phyloP scores from a whole-genome alignment of 1,140 invertebrate genomes.

The Nasonia giraulti region DNA sequence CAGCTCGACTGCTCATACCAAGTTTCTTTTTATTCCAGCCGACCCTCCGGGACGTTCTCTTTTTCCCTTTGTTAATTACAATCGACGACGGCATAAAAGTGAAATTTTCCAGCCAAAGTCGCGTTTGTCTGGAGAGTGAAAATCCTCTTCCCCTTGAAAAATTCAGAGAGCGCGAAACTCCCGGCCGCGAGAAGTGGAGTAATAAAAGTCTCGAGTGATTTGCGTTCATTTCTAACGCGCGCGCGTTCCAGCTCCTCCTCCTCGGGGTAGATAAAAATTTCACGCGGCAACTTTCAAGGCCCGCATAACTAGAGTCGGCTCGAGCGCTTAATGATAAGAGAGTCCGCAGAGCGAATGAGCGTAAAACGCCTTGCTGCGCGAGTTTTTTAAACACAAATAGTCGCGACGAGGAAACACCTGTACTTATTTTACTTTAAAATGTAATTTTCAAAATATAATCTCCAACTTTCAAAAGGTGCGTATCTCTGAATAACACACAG shows the following conservation, averaged over 20 bases:
- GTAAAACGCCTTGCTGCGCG: too few species aligned
- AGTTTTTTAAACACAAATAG: too few species aligned
- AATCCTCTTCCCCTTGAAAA: slow-evolving; percentile 1
- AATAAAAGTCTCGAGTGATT: slow-evolving; percentile 41
- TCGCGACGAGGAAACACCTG: too few species aligned
- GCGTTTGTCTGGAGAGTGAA: background rate
- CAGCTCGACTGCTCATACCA: too few species aligned
- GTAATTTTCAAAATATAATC: background rate
- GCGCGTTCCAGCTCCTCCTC: background rate
- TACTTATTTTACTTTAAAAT: too few species aligned
- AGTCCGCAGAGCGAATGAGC: background rate
- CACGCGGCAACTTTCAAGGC: slow-evolving; percentile 10
- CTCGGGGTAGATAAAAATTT: slow-evolving; percentile 31
- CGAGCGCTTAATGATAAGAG: background rate
- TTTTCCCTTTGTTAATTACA: background rate
- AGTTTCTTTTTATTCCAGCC: too few species aligned
- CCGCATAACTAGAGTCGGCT: slow-evolving; percentile 3
- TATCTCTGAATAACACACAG: background rate
- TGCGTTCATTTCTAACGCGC: slow-evolving; percentile 4
- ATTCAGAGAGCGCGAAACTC: slow-evolving; percentile 3
- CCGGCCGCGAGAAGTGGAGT: slow-evolving; percentile 4
- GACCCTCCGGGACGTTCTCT: background rate
- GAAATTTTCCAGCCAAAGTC: background rate
- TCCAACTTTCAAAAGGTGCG: background rate
- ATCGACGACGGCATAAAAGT: background rate